phyloP scores from a whole-genome alignment of 2,888 invertebrate genomes.

The Noctuana brunneofusca region DNA sequence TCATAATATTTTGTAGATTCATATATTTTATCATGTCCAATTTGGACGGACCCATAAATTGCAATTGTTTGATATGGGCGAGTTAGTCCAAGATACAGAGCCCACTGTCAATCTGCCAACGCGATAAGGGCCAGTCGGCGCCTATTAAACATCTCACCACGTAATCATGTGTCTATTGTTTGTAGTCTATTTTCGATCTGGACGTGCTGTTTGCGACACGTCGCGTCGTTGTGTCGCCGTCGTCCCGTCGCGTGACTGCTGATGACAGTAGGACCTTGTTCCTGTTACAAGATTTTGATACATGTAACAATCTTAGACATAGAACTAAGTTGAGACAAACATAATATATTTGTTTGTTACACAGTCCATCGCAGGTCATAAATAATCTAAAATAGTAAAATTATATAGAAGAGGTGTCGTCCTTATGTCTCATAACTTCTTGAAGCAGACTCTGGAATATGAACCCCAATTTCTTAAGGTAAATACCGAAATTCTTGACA shows the following conservation, averaged over 20 bases:
- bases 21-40: constrained; percentile 15
- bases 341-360: neutral
- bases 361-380: neutral
- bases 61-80: constrained; percentile 14
- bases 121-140: constrained; percentile 32
- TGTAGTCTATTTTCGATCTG: constrained; percentile 28
- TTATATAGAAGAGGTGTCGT: too few species aligned
- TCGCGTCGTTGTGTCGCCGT: constrained; percentile 16
- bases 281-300: neutral
- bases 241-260: constrained; percentile 13
- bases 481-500: too few species aligned
- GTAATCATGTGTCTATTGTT: constrained; percentile 26
- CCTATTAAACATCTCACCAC: constrained; percentile 21
- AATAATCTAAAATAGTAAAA: too few species aligned
- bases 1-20: constrained; percentile 20
- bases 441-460: neutral
- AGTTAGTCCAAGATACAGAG: constrained; percentile 7
- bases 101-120: constrained; percentile 31
- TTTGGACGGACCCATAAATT: constrained; percentile 7
- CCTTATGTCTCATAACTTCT: too few species aligned
- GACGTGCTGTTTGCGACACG: constrained; percentile 13
- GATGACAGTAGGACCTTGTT: constrained; percentile 14
- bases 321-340: neutral
- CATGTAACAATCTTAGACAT: neutral
- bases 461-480: neutral